Base-by-base conservation (phyloP, 2,797 vertebrate genomes). In the Macropus fuliginosus region DNA sequence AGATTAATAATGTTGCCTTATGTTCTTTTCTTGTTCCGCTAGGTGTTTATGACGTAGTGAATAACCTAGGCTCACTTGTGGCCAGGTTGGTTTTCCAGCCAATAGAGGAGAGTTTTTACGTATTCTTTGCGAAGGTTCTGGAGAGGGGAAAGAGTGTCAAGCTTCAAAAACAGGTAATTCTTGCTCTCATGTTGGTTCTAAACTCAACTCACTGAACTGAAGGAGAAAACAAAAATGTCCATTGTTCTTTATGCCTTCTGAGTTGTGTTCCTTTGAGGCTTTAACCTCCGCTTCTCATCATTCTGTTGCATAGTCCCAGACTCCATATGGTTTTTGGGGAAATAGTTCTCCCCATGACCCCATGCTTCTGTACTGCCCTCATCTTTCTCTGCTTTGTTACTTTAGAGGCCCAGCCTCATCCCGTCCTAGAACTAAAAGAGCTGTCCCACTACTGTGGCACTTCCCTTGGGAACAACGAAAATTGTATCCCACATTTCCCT, bases 61-160 rank as follows among this genome's bases (percentile, higher is more conserved):
- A 99, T 97, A 99, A 99, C 91, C 99, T 99, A 92, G 99, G 99
- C 94, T 99, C 99, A n/a, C 99, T 99, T 99, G 99, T 99, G 98
- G 99, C 99, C 3, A 99, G 99, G 55, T 99, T 99, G 98, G 96
- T 99, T 98, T 99, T 99, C 98, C 98, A 99, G 96, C 99, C 99
- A 74, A 99, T 99, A 87, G 99, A 99, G 97, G 99, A 99, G 95
- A 99, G 99, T 98, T 99, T 99, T 98, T 99, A 99, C 94, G 97
- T 99, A 93, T 99, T 99, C 98, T 99, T 99, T 96, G 99, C 99
- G 95, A 99, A 99, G 97, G 99, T 99, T 50, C 98, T 99, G 96
- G 99, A 99, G 98, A 99, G 99, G 97, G 99, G 99, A n/a, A 99
- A 98, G 93, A 95, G 98, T 40, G 98, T 99, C 55, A 98, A 96